Evolutionary conservation across 2,113 vertebrate genomes (phyloP).

Genomic region (Anolis sagrei): DNA sequence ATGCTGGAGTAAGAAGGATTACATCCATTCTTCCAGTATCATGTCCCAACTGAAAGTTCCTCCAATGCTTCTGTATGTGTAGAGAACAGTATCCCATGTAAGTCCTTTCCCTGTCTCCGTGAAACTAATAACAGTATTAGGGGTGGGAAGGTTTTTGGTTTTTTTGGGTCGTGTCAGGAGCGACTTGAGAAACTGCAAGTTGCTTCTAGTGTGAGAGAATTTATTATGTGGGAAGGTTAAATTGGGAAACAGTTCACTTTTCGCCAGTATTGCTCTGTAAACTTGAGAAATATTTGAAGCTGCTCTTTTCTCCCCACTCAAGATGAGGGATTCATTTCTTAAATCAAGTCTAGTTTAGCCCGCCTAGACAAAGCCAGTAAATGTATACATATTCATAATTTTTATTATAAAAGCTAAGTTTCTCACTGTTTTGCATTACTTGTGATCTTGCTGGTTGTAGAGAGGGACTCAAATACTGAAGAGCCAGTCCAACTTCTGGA

Average conservation of each 20-base stretch:
- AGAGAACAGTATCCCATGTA: neutral
- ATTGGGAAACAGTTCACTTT: neutral
- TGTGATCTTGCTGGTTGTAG: neutral
- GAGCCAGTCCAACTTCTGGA: neutral
- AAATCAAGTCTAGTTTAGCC: neutral
- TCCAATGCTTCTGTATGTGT: neutral
- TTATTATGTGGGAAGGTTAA: neutral
- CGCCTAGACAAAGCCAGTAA: neutral
- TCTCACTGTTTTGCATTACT: neutral
- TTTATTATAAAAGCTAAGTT: neutral
- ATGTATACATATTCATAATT: neutral
- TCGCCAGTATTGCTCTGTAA: neutral
- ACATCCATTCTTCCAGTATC: neutral
- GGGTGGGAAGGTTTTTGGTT: no score
- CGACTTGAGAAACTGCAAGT: no score
- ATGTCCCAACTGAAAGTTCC: neutral
- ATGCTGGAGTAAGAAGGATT: neutral
- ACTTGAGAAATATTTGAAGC: neutral
- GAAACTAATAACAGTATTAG: neutral
- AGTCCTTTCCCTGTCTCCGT: neutral
- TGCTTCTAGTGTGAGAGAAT: no score
- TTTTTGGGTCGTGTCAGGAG: no score
- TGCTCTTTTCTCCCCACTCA: neutral
- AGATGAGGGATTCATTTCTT: neutral
- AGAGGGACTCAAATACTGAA: neutral